Evolutionary conservation across 64 coral and sea anemone species (phyloP), one percentile per base, ranked within the genome.

Genomic region (Catalaphyllia jardinei): DNA sequence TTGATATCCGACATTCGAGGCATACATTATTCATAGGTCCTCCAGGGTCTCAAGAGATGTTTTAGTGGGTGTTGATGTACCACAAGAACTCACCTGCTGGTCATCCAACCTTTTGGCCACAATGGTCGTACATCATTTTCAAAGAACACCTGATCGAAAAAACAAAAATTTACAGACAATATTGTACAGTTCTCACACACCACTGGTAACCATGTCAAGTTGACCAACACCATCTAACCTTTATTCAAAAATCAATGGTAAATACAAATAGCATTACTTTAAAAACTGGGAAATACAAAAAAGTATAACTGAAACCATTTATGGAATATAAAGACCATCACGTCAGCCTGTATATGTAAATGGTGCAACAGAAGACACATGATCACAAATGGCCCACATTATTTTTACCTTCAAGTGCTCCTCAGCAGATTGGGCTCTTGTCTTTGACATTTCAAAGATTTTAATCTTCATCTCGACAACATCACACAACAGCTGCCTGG

Each of bases 91-190:
- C 29, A 95, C 96, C 96, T 95, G 60, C 88, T 98, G 31, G 96
- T 98, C 93, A 98, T 98, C 96, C 96, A 98, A 20, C 96, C 96
- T 29, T 98, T 98, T n/a, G 96, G 96, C 96, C 96, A 98, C 8
- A 98, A 52, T 72, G 93, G 93, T 57, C 92, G 88, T 18, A 98
- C 96, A 90, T 98, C 96, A 93, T 94, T 87, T 78, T 98, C 96
- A 84, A 98, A 98, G 78, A 95, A 98, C 8, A 80, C 54, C 96
- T 98, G 51, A 55, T 72, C 60, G 17, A 19, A 24, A 5, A 46
- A 46, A 46, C 42, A 86, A 73, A 87, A 65, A 25, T 49, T 15
- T 16, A 77, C 57, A 27, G 5, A 46, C 42, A 46, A 46, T 46
- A 46, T 5, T 46, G 42, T 46, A 46, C 33, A 35, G 1, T 1